phyloP scores from a whole-genome alignment of 1,140 invertebrate genomes.

The Euborellia annulipes region DNA sequence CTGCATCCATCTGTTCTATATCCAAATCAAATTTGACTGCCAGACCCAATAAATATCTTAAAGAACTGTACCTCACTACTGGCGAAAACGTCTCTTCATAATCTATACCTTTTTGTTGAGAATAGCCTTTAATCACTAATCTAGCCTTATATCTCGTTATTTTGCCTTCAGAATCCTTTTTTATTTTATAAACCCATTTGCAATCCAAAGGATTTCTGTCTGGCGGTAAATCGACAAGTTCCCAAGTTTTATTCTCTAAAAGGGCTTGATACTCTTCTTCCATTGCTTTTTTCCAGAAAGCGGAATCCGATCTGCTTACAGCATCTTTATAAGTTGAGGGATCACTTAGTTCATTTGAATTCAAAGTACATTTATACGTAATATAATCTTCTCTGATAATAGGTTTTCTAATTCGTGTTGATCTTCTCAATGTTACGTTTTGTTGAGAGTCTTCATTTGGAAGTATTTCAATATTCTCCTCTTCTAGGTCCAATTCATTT shows the following conservation, averaged over 20 bases:
- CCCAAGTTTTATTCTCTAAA: constrained; percentile 3
- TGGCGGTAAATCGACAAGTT: not conserved
- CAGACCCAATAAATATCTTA: constrained; percentile 6
- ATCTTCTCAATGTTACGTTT: too few relatives aligned
- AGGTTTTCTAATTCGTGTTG: too few relatives aligned
- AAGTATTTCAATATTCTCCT: too few relatives aligned
- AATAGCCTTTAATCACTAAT: constrained; percentile 15
- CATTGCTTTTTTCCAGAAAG: constrained; percentile 1
- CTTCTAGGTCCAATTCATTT: too few relatives aligned
- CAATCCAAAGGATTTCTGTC: constrained; percentile 2
- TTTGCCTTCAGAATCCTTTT: not conserved
- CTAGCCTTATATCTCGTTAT: constrained; percentile 1
- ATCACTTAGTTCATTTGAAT: too few relatives aligned
- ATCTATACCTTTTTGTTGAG: constrained; percentile 16
- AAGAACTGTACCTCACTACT: constrained; percentile 6
- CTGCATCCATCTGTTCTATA: constrained; percentile 9
- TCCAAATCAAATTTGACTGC: constrained; percentile 6
- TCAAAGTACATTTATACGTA: too few relatives aligned
- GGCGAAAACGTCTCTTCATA: constrained; percentile 14
- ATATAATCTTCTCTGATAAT: too few relatives aligned
- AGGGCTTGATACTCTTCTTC: not conserved
- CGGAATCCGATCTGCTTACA: not conserved
- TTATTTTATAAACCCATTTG: not conserved
- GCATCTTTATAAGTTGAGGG: not conserved
- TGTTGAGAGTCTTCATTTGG: too few relatives aligned